Percentiles rank a stretch among this genome's conserved stretches.
phyloP scores from a whole-genome alignment of 2,113 vertebrate genomes.

The Thermophis baileyi region DNA sequence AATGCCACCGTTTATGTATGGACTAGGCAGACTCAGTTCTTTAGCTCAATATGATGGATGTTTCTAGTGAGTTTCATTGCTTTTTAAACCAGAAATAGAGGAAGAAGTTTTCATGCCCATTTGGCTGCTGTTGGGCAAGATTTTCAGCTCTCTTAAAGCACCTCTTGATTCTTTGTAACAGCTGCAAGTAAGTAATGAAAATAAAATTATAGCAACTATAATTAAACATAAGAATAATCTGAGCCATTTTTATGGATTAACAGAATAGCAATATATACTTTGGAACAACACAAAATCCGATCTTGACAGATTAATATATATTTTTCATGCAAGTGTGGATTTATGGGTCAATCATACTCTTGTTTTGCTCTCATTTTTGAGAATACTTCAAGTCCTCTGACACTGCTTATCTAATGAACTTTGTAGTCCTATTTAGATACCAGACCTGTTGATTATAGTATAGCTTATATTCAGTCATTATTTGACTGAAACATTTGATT shows the following conservation, averaged over 20 bases:
- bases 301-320: neutral
- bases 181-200: no score
- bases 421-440: neutral
- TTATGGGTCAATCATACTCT: neutral
- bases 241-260: neutral
- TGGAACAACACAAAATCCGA: neutral
- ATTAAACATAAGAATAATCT: neutral
- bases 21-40: no score
- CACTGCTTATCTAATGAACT: neutral
- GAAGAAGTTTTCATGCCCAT: no score
- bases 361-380: neutral
- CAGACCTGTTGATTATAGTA: neutral
- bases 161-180: no score
- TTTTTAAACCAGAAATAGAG: no score
- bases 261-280: neutral
- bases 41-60: no score
- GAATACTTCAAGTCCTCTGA: neutral
- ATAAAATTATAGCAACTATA: neutral
- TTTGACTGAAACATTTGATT: neutral
- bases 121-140: no score
- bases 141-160: no score
- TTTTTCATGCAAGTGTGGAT: neutral
- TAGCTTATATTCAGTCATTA: neutral
- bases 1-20: no score
- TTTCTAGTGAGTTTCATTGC: no score